These are phyloP conservation scores for Amphiura filiformis DNA, from an alignment of 35 echinoderm and acorn worm genomes.

Conservation along the genomic window DNA sequence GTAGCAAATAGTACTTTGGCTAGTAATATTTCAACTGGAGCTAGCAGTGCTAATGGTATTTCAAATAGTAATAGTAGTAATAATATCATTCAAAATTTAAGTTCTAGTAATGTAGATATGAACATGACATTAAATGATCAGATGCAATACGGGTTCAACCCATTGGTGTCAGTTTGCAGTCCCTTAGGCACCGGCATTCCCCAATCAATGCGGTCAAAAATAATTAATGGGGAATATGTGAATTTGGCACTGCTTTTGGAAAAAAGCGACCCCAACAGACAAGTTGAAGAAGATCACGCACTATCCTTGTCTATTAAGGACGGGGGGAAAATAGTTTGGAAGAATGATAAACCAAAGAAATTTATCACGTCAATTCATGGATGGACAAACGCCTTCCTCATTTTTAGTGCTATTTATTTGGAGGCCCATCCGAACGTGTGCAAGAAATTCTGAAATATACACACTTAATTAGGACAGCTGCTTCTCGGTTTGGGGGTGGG, in stretches of 20 bases:
- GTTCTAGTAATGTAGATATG: too few species aligned
- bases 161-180: not conserved
- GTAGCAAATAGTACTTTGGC: too few species aligned
- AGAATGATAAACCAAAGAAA: not conserved
- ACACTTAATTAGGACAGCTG: not conserved
- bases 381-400: not conserved
- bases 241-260: not conserved
- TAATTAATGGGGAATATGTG: not conserved
- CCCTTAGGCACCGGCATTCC: not conserved
- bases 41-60: too few species aligned
- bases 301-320: not conserved
- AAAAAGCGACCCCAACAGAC: not conserved
- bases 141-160: too few species aligned
- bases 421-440: not conserved
- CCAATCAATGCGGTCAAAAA: not conserved
- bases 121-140: too few species aligned
- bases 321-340: not conserved
- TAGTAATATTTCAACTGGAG: too few species aligned
- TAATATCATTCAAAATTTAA: too few species aligned
- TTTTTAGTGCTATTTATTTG: not conserved
- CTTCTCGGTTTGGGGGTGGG: not conserved
- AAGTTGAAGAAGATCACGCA: not conserved
- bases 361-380: not conserved
- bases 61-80: too few species aligned
- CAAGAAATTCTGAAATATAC: not conserved